A percentile compares a stretch with the other conserved stretches of the same genome.
Conservation (phyloP, 2,888 invertebrate species). For the Cremastinae sp. region DNA sequence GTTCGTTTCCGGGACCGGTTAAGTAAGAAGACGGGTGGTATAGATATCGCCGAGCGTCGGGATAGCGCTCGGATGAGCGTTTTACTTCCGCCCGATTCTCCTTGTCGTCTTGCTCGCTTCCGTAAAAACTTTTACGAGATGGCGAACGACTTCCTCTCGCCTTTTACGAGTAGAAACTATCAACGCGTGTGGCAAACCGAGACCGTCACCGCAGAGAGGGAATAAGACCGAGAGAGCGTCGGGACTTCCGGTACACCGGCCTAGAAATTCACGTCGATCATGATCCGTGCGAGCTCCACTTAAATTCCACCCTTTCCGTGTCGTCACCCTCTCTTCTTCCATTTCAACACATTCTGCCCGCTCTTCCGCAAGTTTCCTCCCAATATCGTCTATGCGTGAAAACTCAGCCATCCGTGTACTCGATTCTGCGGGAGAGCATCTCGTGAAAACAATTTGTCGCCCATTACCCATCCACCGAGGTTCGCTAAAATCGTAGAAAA, state of each 20-base stretch:
- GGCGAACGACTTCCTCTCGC: conserved; percentile 3
- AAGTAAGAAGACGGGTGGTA: conserved; percentile 26
- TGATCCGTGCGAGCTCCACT: conserved; percentile 45
- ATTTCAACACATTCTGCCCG: not conserved
- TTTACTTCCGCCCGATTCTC: not conserved
- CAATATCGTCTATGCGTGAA: conserved; percentile 36
- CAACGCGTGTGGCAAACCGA: conserved; percentile 26
- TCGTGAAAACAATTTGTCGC: conserved; percentile 55
- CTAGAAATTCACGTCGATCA: conserved; percentile 40
- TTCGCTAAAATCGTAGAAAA: conserved; percentile 22
- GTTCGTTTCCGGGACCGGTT: conserved; percentile 24
- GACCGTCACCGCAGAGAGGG: not conserved
- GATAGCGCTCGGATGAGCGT: conserved; percentile 13
- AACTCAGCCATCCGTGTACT: conserved; percentile 10
- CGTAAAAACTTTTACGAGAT: conserved; percentile 48
- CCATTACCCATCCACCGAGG: conserved; percentile 56
- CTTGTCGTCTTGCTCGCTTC: conserved; percentile 24
- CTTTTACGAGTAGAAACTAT: conserved; percentile 57
- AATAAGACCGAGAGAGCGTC: conserved; percentile 1
- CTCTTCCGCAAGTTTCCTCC: conserved; percentile 9
- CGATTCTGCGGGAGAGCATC: not conserved
- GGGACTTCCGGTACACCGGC: conserved; percentile 25
- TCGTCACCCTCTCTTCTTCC: conserved; percentile 27
- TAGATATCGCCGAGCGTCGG: no score
- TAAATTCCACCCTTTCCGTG: conserved; percentile 50